Evolutionary conservation across 2,888 invertebrate species (phyloP), one percentile per base, ranked within the genome.

Genomic region (Chelonus formosanus): DNA sequence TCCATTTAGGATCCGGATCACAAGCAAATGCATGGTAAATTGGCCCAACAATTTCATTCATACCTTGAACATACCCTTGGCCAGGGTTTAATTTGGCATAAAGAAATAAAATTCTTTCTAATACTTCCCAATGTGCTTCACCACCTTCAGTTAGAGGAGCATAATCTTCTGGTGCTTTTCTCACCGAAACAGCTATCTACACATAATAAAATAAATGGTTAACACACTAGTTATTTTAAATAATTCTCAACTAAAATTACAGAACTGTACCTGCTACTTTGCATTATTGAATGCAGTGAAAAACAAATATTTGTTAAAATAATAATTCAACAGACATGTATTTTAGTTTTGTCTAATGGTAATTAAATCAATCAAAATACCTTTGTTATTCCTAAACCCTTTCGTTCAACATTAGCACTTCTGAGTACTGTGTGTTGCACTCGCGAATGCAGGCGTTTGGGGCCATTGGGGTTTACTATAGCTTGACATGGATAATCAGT

Each of bases 31-130:
- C 93, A 85, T 97, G 97, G 86, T 99, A 99, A 78, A 99, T 96
- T 5, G 98, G 98, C 0, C 98, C 99, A 53, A 99, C 92, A 76
- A 99, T 97, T 86, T 99, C 99, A 86, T 99, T 99, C 98, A 99
- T 99, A 62, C 99, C 99, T 86, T 98, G 95, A 0, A 96, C 95
- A 80, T 95, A 95, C 7, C 97, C 92, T 81, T 98, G 97, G 0
- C 98, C 98, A 0, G 98, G 97, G 87, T 99, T 99, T 8, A 98
- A 88, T 86, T 99, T 99, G 0, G 97, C 97, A 84, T 98, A 99
- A 0, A 99, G 88, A 85, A 99, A 99, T 66, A 99, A 87, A 84
- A 99, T 96, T 68, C 99, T 88, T 83, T 99, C 97, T 0, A 97
- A 94, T 3, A 98, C 97, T 86, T 99, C 98, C 98, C 98, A 98